Conservation (phyloP, 1,140 invertebrate genomes). For the Cepaea nemoralis region DNA sequence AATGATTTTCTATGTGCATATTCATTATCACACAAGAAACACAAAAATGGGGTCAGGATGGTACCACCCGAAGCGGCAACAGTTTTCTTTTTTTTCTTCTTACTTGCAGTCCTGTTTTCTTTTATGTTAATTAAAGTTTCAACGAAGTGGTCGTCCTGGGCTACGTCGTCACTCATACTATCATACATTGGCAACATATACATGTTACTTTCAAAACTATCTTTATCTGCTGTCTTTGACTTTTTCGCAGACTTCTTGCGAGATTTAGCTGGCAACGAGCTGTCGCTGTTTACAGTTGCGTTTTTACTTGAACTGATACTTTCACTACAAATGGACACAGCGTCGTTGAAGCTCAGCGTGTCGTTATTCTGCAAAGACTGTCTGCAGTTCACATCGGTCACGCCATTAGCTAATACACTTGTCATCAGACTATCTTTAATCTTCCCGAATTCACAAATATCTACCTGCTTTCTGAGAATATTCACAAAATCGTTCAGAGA, state of each 20-base stretch:
- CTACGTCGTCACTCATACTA: constrained; percentile 14
- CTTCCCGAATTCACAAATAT: constrained; percentile 30
- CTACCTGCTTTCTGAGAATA: constrained; percentile 17
- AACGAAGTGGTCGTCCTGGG: constrained; percentile 8
- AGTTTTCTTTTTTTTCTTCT: not conserved
- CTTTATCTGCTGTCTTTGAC: not conserved
- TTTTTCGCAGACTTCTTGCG: not conserved
- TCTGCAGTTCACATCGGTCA: constrained; percentile 23
- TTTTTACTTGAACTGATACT: not conserved
- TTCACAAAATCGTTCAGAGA: constrained; percentile 20
- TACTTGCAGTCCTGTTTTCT: not conserved
- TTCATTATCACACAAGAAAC: constrained; percentile 18
- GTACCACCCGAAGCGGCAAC: not conserved
- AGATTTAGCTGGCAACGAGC: not conserved
- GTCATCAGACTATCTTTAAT: constrained; percentile 23
- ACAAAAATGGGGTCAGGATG: not conserved
- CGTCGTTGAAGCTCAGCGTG: constrained; percentile 23
- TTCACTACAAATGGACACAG: constrained; percentile 17
- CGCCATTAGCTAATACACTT: constrained; percentile 20
- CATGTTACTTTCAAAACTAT: not conserved
- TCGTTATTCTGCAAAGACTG: constrained; percentile 16
- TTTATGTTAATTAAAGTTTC: constrained; percentile 1
- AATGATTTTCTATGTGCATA: constrained; percentile 6
- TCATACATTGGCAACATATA: constrained; percentile 24
- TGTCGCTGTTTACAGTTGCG: not conserved